Percentiles rank a stretch among this genome's conserved stretches.
Conservation (phyloP, 2,113 vertebrate genomes). For the Trichomycterus rosablanca region DNA sequence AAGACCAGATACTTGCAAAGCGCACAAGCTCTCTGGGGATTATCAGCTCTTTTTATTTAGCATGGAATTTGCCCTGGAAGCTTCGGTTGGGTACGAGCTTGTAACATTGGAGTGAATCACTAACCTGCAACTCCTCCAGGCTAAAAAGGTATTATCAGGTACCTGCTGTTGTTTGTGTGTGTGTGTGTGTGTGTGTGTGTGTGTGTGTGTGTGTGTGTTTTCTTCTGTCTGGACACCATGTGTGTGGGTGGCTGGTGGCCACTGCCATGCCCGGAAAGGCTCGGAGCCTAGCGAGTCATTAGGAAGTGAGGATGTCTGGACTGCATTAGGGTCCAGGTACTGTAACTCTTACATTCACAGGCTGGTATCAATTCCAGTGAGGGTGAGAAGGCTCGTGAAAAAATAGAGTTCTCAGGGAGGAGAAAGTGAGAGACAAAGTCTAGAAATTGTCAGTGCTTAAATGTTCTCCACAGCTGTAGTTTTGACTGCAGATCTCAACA, state of each 20-base stretch:
- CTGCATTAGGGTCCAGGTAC: slow-evolving; percentile 69
- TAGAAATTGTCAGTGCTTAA: slow-evolving; percentile 38
- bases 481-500: slow-evolving; percentile 57
- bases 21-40: slow-evolving; percentile 36
- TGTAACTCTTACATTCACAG: slow-evolving; percentile 67
- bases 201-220: slow-evolving; percentile 16
- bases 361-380: slow-evolving; percentile 60
- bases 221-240: slow-evolving; percentile 47
- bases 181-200: slow-evolving; percentile 56
- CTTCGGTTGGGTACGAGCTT: neutral
- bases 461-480: slow-evolving; percentile 51
- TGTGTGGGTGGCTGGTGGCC: slow-evolving; percentile 62
- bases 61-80: slow-evolving; percentile 44
- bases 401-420: slow-evolving; percentile 7
- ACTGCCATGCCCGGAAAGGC: slow-evolving; percentile 72
- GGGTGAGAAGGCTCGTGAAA: slow-evolving; percentile 13
- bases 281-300: slow-evolving; percentile 72
- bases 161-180: slow-evolving; percentile 15
- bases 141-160: slow-evolving; percentile 36
- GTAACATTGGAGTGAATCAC: slow-evolving; percentile 16
- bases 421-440: slow-evolving; percentile 22
- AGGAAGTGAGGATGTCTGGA: slow-evolving; percentile 74
- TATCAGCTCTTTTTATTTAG: slow-evolving; percentile 44
- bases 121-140: slow-evolving; percentile 26
- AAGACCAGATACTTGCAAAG: slow-evolving; percentile 52